These are phyloP conservation scores for Lottia gigantea DNA, from an alignment of 2,888 invertebrate species.

Conservation along the genomic window DNA sequence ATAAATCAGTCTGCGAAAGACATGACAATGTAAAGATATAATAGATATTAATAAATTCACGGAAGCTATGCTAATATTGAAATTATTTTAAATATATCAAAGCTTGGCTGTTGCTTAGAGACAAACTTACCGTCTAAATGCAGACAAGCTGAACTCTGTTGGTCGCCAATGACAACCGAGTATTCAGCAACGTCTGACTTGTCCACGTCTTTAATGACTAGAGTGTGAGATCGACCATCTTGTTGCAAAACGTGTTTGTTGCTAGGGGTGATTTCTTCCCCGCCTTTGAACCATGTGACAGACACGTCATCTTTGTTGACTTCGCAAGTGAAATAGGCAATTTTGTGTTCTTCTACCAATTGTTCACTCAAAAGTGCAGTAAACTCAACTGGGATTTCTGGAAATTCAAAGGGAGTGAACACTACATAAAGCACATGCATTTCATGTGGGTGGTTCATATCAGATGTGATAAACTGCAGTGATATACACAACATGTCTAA, in stretches of 20 bases:
- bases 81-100: background rate
- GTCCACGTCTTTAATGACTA: conserved; percentile 86
- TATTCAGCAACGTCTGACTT: conserved; percentile 84
- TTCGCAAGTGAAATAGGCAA: conserved; percentile 58
- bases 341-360: conserved; percentile 58
- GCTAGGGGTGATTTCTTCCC: conserved; percentile 52
- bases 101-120: background rate
- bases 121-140: conserved; percentile 76
- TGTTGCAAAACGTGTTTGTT: conserved; percentile 54
- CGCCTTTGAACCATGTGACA: conserved; percentile 64
- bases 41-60: too few relatives aligned
- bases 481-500: too few relatives aligned
- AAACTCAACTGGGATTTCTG: conserved; percentile 61
- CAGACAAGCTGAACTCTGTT: conserved; percentile 82
- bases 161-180: conserved; percentile 77
- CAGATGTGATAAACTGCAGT: too few relatives aligned
- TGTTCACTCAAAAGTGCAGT: conserved; percentile 55
- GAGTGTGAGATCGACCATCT: conserved; percentile 74
- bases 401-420: background rate
- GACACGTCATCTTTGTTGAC: conserved; percentile 61
- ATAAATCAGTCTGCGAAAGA: too few relatives aligned
- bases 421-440: too few relatives aligned
- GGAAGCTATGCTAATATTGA: too few relatives aligned
- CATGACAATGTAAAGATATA: too few relatives aligned
- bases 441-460: too few relatives aligned